These are phyloP conservation scores for Cheilinus undulatus DNA, from an alignment of 2,113 vertebrate species.

Conservation along the genomic window DNA sequence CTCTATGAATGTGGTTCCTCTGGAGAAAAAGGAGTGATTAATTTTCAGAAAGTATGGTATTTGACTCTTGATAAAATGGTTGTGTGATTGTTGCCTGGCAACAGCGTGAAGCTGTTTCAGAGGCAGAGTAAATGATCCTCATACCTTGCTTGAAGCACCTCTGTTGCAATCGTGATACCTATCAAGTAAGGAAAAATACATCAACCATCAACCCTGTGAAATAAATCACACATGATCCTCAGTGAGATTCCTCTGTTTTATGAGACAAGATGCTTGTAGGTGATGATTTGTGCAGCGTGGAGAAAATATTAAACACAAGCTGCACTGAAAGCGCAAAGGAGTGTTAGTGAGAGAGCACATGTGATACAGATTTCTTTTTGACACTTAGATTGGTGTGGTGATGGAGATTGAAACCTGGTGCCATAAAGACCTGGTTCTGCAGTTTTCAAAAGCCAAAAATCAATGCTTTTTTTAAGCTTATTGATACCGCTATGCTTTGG, in stretches of 20 bases:
- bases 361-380: too few relatives aligned
- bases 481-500: too few relatives aligned
- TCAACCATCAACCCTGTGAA: slow-evolving; percentile 1
- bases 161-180: slow-evolving; percentile 27
- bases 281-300: not conserved
- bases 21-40: slow-evolving; percentile 30
- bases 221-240: not conserved
- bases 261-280: not conserved
- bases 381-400: too few relatives aligned
- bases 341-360: not conserved
- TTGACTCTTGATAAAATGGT: slow-evolving; percentile 49
- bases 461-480: too few relatives aligned
- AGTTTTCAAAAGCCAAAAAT: too few relatives aligned
- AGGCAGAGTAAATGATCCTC: slow-evolving; percentile 34
- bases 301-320: not conserved
- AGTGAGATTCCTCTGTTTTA: not conserved
- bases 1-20: slow-evolving; percentile 26
- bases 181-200: slow-evolving; percentile 33
- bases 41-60: slow-evolving; percentile 37
- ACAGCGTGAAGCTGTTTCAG: slow-evolving; percentile 53
- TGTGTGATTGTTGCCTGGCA: slow-evolving; percentile 71
- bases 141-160: slow-evolving; percentile 33
- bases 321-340: not conserved
- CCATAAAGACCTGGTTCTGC: too few relatives aligned
- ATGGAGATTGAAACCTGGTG: too few relatives aligned